A percentile compares a stretch with the other conserved stretches of the same genome.
phyloP scores from a whole-genome alignment of 1,140 invertebrate species.

The Papilio helenus region DNA sequence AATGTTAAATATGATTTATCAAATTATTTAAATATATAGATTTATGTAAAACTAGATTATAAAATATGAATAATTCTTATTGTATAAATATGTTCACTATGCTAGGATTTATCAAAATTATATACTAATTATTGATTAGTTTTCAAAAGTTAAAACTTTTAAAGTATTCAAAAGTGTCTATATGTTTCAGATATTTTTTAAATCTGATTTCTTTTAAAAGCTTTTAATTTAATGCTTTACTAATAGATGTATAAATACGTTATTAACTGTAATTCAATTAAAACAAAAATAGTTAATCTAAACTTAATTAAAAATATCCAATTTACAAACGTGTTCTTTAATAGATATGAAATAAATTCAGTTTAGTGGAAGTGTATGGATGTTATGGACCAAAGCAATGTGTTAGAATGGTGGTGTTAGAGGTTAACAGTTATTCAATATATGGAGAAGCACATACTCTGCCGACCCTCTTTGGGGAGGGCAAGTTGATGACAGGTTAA shows the following conservation, averaged over 20 bases:
- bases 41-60: background rate
- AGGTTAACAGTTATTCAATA: no score
- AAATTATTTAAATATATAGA: background rate
- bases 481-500: no score
- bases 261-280: slow-evolving; percentile 27
- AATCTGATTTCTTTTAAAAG: slow-evolving; percentile 12
- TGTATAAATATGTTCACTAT: no score
- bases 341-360: background rate
- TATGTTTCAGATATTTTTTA: background rate
- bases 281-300: slow-evolving; percentile 19
- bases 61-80: background rate
- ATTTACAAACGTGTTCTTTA: background rate
- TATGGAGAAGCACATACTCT: no score
- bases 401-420: background rate
- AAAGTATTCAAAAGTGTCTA: no score
- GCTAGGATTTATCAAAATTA: no score
- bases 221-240: slow-evolving; percentile 15
- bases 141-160: no score
- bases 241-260: slow-evolving; percentile 27
- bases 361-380: background rate
- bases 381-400: background rate
- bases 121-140: no score
- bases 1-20: slow-evolving; percentile 15
- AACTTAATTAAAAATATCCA: slow-evolving; percentile 8
- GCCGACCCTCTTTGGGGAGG: no score